Evolutionary conservation across 1,140 invertebrate genomes (phyloP).

Genomic region (Microplitis mediator): DNA sequence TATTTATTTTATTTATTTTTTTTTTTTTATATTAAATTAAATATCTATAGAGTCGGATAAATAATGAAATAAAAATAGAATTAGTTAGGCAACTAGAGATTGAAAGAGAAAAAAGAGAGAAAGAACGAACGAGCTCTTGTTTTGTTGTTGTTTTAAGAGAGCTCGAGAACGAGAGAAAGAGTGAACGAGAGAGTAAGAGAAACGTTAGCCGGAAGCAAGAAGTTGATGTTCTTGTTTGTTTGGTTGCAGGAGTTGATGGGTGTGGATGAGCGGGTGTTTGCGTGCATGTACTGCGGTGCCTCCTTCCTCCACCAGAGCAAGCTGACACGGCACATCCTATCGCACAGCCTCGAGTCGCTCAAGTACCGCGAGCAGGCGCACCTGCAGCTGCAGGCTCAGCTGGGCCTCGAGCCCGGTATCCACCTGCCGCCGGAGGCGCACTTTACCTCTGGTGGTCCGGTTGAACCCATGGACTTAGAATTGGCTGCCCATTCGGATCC

Average conservation of each 20-base stretch:
- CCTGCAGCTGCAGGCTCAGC: conserved; percentile 65
- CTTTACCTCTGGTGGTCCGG: conserved; percentile 59
- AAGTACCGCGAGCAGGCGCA: conserved; percentile 77
- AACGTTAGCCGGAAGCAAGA: conserved; percentile 65
- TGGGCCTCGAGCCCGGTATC: conserved; percentile 49
- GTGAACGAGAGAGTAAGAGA: conserved; percentile 30
- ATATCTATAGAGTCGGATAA: conserved; percentile 8
- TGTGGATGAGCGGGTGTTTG: conserved; percentile 72
- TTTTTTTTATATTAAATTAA: not conserved
- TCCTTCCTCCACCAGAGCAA: conserved; percentile 87
- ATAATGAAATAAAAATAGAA: conserved; percentile 19
- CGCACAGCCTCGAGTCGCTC: conserved; percentile 82
- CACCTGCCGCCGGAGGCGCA: conserved; percentile 59
- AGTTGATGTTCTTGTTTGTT: conserved; percentile 91
- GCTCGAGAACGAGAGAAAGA: conserved; percentile 24
- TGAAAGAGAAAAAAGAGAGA: conserved; percentile 25
- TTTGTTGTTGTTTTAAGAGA: no score
- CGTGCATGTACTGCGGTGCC: conserved; percentile 86
- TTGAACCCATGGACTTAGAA: conserved; percentile 62
- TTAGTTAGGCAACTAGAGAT: conserved; percentile 37
- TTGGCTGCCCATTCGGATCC: conserved; percentile 64
- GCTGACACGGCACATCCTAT: conserved; percentile 84
- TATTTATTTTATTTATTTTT: conserved; percentile 1
- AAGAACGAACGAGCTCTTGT: not conserved
- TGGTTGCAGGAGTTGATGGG: conserved; percentile 87